Conservation (phyloP, 1,140 invertebrate genomes). For the Penaeus vannamei region DNA sequence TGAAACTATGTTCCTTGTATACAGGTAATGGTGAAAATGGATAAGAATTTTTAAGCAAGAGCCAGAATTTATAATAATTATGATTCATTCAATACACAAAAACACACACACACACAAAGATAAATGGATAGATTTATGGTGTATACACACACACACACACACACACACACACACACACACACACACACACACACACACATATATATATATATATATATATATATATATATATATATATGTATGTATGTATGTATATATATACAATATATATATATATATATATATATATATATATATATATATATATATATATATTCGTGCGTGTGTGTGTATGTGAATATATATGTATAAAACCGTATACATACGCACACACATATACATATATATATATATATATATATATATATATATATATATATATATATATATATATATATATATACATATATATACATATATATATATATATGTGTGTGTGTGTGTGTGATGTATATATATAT, state of each 20-base stretch:
- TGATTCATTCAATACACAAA: background rate
- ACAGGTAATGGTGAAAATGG: background rate
- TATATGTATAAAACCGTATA: background rate
- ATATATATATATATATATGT: background rate
- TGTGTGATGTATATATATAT: background rate
- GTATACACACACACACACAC: background rate
- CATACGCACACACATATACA: background rate
- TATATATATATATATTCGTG: background rate
- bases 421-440: background rate
- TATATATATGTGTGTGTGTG: conserved; percentile 18
- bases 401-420: conserved; percentile 20
- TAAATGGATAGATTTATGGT: conserved; percentile 9
- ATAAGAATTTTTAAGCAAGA: background rate
- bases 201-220: background rate
- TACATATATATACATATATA: background rate
- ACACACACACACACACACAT: background rate
- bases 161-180: background rate
- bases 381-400: conserved; percentile 20
- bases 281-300: background rate
- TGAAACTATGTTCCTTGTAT: too few species aligned
- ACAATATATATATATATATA: background rate
- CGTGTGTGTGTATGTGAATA: background rate
- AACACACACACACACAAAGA: conserved; percentile 3
- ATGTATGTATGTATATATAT: background rate
- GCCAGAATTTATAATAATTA: background rate